A percentile compares a stretch with the other conserved stretches of the same genome.
These are phyloP conservation scores for Gymnopithys bicolor DNA, from an alignment of 2,797 vertebrate species.

Conservation along the genomic window DNA sequence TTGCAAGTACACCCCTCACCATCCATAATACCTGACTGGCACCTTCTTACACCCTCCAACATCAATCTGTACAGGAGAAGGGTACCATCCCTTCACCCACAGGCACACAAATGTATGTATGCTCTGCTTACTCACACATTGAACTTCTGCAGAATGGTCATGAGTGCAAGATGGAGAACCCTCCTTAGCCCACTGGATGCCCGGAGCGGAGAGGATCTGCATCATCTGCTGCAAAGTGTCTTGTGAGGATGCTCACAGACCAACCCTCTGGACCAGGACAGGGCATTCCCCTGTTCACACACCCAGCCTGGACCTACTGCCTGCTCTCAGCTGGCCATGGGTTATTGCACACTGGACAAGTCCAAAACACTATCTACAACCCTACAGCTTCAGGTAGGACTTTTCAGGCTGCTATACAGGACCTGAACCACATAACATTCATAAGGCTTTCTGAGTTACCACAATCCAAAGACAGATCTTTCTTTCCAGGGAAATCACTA, in stretches of 20 bases:
- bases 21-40: neutral
- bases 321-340: neutral
- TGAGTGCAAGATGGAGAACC: neutral
- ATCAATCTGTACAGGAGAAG: neutral
- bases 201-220: neutral
- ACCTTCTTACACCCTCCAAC: neutral
- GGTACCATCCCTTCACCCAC: neutral
- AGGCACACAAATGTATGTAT: neutral
- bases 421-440: neutral
- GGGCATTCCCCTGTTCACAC: neutral
- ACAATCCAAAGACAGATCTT: neutral
- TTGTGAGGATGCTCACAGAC: fast-evolving
- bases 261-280: neutral
- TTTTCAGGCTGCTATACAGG: neutral
- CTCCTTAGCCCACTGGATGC: neutral
- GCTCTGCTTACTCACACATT: neutral
- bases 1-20: neutral
- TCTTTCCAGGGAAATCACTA: neutral
- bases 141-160: neutral
- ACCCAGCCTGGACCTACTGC: neutral
- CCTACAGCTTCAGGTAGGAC: neutral
- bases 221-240: neutral
- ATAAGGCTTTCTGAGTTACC: neutral
- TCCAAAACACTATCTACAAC: neutral
- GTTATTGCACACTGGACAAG: neutral